Conservation (phyloP, 1,140 invertebrate species). For the Olivierus martensii region DNA sequence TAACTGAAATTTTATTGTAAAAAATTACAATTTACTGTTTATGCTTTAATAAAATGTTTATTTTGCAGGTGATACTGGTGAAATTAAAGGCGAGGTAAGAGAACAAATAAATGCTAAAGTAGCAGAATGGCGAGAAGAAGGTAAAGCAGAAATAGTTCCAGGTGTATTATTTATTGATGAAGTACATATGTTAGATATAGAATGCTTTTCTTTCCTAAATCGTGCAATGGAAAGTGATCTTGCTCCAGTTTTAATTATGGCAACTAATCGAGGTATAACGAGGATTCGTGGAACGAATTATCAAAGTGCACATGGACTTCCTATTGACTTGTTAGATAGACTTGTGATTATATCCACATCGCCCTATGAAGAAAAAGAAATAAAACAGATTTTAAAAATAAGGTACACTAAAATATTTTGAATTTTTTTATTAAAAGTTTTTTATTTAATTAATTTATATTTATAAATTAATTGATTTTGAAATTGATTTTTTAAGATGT, state of each 20-base stretch:
- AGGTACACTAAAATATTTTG: slow-evolving; percentile 34
- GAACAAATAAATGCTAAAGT: slow-evolving; percentile 99
- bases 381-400: slow-evolving; percentile 84
- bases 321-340: slow-evolving; percentile 88
- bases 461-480: not conserved
- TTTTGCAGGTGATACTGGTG: slow-evolving; percentile 79
- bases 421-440: not conserved
- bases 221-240: slow-evolving; percentile 92
- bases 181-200: slow-evolving; percentile 97
- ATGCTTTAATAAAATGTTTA: slow-evolving; percentile 60
- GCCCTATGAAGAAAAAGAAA: slow-evolving; percentile 76
- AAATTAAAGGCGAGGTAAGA: slow-evolving; percentile 94
- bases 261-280: slow-evolving; percentile 96
- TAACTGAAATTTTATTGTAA: not conserved
- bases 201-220: slow-evolving; percentile 97
- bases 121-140: slow-evolving; percentile 96
- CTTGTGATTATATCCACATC: slow-evolving; percentile 87
- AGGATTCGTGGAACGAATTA: slow-evolving; percentile 90
- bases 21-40: slow-evolving; percentile 41
- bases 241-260: slow-evolving; percentile 95
- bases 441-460: slow-evolving; percentile 1
- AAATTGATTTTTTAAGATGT: slow-evolving; percentile 43
- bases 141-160: slow-evolving; percentile 96
- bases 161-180: slow-evolving; percentile 88
- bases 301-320: slow-evolving; percentile 88